These are phyloP conservation scores for Limnephilus lunatus DNA, from an alignment of 2,888 invertebrate genomes.

Conservation along the genomic window DNA sequence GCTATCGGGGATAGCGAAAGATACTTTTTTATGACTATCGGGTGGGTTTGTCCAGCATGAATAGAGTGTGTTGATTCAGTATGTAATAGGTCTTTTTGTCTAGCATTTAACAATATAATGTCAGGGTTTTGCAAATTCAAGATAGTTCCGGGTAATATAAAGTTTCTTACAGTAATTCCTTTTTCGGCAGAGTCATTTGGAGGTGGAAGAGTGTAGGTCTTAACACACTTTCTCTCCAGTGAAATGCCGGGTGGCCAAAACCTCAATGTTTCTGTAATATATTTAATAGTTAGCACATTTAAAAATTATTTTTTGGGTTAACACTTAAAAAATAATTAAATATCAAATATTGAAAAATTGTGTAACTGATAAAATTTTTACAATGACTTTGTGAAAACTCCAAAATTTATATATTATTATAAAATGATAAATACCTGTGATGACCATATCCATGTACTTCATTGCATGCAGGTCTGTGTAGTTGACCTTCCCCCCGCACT, in stretches of 20 bases:
- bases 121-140: neutral
- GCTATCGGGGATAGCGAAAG: neutral
- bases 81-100: no score
- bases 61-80: neutral
- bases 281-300: neutral
- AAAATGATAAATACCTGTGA: neutral
- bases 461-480: constrained; percentile 77
- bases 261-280: constrained; percentile 72
- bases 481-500: constrained; percentile 72
- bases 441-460: constrained; percentile 71
- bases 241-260: constrained; percentile 73
- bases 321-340: no score
- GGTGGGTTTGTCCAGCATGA: neutral
- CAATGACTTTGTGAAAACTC: neutral
- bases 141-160: neutral
- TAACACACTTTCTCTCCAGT: constrained; percentile 75
- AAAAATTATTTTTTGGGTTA: neutral
- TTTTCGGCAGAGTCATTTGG: constrained; percentile 47
- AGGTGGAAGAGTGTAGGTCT: constrained; percentile 70
- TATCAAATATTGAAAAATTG: neutral
- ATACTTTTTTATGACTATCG: neutral
- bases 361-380: accelerated
- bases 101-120: neutral
- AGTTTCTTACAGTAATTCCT: constrained; percentile 20
- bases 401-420: neutral